Base-by-base conservation (phyloP, 1,140 invertebrate genomes). In the Aphelenchoides avenae region DNA sequence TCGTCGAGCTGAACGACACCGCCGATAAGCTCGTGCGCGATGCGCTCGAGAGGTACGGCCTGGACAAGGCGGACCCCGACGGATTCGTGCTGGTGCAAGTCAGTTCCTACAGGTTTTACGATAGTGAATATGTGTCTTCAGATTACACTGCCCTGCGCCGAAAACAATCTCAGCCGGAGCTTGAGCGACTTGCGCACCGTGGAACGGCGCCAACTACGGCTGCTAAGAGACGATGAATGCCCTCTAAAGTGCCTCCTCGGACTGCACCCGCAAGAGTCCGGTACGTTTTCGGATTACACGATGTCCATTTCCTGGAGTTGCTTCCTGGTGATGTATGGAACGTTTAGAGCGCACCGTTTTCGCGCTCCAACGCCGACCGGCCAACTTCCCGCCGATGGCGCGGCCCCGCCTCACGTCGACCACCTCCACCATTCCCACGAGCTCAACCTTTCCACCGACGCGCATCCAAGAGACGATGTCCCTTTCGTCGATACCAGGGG, bases 1-100 rank as follows among this genome's bases (percentile, higher is more conserved):
- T 98, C 58, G 81, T 98, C 29, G 94, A 91, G 18, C 87, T 93
- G 11, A 84, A 88, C 39, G 94, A 98, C 78, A 87, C 86, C 34
- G 91, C 92, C 1, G 85, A 86, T 31, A 85, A 86, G 63, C 91
- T 98, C 36, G 88, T 98, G 29, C 83, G 87, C 66, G 93, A 98
- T 82, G 96, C 95, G 84, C 83, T 98, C 13, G 86, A 91, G 56
- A 98, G 98, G 81, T 98, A 98, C 79, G 91, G 90, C 13, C 80
- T 95, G 49, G 85, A 88, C 42, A 86, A 88, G 72, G 84, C 86
- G 61, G 90, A 96, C 79, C 87, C 91, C 0, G 82, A 85, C 39
- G 86, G 89, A 62, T 98, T 88, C 82, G 95, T 91, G 78, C 84
- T 98, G 20, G 87, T 95, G 36, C 90, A 97, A 86, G 91, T 75